These are phyloP conservation scores for Mionectes olivaceus DNA, from an alignment of 2,797 vertebrate genomes.

Conservation along the genomic window DNA sequence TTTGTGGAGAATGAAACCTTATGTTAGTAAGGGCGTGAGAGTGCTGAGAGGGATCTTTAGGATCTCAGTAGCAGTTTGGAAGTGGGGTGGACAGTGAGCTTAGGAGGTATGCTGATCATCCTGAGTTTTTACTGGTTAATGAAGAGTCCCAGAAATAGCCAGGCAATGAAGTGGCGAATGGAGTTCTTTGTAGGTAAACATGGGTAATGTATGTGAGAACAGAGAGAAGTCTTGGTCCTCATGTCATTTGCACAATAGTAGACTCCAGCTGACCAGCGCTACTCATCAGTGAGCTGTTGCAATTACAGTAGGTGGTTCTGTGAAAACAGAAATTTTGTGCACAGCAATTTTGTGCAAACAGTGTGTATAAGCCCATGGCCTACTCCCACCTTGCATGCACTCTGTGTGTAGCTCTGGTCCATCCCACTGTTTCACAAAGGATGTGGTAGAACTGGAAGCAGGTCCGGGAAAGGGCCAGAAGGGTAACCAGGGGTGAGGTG, in stretches of 20 bases:
- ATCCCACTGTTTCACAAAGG: neutral
- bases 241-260: neutral
- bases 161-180: neutral
- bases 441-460: neutral
- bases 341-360: neutral
- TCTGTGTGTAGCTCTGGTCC: neutral
- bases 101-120: neutral
- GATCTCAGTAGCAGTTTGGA: neutral
- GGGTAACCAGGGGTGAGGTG: neutral
- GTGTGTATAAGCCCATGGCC: neutral
- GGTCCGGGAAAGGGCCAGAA: neutral
- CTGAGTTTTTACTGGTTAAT: neutral
- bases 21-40: neutral
- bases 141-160: neutral
- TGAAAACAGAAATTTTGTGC: neutral
- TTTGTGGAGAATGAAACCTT: neutral
- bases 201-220: neutral
- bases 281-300: neutral
- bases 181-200: neutral
- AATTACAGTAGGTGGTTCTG: neutral
- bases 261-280: neutral
- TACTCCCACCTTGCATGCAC: rapidly evolving
- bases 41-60: neutral
- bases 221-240: neutral
- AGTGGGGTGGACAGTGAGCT: neutral